Evolutionary conservation across 2,888 invertebrate genomes (phyloP).

Genomic region (Drosophila birchii): DNA sequence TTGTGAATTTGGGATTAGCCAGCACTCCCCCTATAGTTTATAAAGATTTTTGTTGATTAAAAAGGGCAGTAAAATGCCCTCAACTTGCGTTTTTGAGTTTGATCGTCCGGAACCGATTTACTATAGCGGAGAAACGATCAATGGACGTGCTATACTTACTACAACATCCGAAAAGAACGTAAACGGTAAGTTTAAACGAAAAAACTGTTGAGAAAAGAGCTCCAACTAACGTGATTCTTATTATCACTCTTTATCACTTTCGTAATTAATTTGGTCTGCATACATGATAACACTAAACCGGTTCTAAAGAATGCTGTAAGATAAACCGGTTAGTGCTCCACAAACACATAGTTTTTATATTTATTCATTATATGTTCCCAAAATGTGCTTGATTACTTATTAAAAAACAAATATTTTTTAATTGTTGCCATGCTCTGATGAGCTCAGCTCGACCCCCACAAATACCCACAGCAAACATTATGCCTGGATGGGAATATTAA

Average conservation of each 20-base stretch:
- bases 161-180: constrained; percentile 63
- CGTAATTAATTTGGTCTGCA: background rate
- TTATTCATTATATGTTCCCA: background rate
- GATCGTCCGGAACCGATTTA: constrained; percentile 73
- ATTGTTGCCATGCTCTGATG: background rate
- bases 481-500: background rate
- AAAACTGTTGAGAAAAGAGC: background rate
- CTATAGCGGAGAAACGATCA: constrained; percentile 73
- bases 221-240: background rate
- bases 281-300: background rate
- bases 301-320: constrained; percentile 13
- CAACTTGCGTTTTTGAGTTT: constrained; percentile 62
- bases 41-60: background rate
- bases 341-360: background rate
- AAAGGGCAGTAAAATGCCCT: constrained; percentile 51
- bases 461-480: background rate
- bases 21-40: background rate
- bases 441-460: background rate
- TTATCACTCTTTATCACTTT: constrained; percentile 1
- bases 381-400: background rate
- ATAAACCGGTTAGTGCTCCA: background rate
- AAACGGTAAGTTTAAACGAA: constrained; percentile 51
- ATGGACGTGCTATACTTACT: constrained; percentile 61
- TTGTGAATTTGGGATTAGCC: background rate
- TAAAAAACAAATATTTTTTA: background rate